Evolutionary conservation across 2,888 invertebrate genomes (phyloP).

Genomic region (Lithophane leautieri): DNA sequence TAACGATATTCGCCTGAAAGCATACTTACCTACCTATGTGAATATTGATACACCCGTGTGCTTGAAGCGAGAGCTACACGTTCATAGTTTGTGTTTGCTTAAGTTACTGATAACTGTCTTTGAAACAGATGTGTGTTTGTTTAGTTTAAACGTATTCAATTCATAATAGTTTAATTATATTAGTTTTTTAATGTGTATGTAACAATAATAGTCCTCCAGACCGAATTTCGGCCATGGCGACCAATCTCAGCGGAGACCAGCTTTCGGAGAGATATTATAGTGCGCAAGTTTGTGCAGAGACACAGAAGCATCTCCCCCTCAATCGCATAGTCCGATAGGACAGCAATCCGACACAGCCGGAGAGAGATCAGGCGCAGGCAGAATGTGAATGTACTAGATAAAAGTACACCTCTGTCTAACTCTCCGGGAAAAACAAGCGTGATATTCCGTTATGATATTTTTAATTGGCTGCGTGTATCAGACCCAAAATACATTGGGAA

Average conservation of each 20-base stretch:
- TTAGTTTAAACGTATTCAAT: not conserved
- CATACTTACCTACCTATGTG: constrained; percentile 1
- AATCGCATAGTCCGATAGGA: too few relatives aligned
- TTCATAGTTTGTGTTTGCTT: constrained; percentile 22
- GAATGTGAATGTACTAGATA: too few relatives aligned
- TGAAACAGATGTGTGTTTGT: not conserved
- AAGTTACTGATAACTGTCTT: constrained; percentile 13
- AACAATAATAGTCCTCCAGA: too few relatives aligned
- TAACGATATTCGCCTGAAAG: constrained; percentile 8
- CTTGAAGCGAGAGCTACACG: not conserved
- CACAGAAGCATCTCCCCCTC: too few relatives aligned
- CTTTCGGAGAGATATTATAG: too few relatives aligned
- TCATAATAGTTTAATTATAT: not conserved
- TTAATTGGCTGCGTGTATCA: not conserved
- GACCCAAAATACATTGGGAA: not conserved
- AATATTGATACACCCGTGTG: constrained; percentile 18
- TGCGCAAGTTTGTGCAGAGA: too few relatives aligned
- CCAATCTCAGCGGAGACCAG: too few relatives aligned
- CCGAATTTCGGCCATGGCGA: too few relatives aligned
- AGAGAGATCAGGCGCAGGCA: too few relatives aligned
- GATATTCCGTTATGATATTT: not conserved
- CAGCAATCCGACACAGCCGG: too few relatives aligned
- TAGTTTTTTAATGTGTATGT: too few relatives aligned
- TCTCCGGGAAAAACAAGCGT: not conserved
- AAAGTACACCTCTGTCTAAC: too few relatives aligned